Evolutionary conservation across 2,113 vertebrate species (phyloP).

Genomic region (Cepphus grylle): DNA sequence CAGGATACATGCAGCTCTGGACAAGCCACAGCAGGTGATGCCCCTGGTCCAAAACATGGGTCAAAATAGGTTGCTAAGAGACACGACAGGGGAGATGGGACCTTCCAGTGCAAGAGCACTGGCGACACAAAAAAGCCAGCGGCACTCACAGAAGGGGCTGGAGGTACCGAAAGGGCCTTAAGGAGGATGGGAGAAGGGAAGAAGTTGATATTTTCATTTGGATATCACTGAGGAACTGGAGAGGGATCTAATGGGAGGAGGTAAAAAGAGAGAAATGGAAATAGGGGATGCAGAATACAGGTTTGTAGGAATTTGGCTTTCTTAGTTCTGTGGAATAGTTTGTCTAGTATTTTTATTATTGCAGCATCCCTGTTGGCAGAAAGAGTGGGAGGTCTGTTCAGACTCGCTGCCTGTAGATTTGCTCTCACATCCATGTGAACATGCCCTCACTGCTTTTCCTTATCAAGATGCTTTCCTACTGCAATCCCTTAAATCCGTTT

Average conservation of each 20-base stretch:
- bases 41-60: not conserved
- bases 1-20: not conserved
- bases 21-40: not conserved
- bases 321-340: not conserved
- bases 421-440: not conserved
- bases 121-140: not conserved
- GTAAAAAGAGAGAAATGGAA: not conserved
- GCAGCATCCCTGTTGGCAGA: not conserved
- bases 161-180: not conserved
- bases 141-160: not conserved
- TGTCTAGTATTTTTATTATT: not conserved
- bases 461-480: not conserved
- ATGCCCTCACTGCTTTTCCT: not conserved
- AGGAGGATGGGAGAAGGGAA: not conserved
- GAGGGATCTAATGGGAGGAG: not conserved
- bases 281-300: not conserved
- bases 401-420: not conserved
- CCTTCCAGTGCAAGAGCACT: not conserved
- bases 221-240: not conserved
- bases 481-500: not conserved
- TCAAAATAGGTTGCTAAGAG: not conserved
- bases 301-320: not conserved
- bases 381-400: not conserved
- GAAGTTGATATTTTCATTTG: not conserved
- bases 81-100: not conserved